Conservation (phyloP, 2,113 vertebrate species). For the Heloderma charlesbogerti region DNA sequence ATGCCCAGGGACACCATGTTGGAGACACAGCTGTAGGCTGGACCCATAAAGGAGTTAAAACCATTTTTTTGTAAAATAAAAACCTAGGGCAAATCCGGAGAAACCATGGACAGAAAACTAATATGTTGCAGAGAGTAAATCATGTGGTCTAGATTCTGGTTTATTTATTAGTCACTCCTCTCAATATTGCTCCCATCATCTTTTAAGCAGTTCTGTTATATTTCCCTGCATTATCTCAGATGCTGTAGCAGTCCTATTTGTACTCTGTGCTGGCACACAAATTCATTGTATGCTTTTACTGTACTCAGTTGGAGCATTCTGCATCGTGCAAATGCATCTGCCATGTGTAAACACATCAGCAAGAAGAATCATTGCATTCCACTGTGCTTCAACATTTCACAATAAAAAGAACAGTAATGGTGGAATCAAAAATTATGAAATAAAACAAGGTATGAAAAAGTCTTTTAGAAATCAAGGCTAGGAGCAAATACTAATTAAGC, state of each 20-base stretch:
- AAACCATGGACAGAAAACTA: not conserved
- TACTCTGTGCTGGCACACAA: not conserved
- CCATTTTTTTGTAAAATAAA: not conserved
- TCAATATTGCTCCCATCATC: slow-evolving; percentile 17
- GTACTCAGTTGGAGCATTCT: not conserved
- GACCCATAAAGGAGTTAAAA: not conserved
- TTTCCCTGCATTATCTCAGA: not conserved
- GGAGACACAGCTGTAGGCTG: not conserved
- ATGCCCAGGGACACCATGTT: too few relatives aligned
- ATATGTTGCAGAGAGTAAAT: not conserved
- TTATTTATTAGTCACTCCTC: not conserved
- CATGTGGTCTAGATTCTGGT: not conserved
- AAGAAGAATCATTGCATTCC: not conserved
- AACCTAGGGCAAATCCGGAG: not conserved
- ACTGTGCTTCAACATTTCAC: not conserved
- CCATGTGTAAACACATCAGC: not conserved
- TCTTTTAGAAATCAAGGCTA: not conserved
- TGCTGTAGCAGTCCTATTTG: not conserved
- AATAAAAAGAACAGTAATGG: not conserved
- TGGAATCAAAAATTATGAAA: not conserved
- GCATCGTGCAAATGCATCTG: not conserved
- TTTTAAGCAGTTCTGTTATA: not conserved
- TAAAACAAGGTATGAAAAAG: not conserved
- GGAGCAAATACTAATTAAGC: not conserved
- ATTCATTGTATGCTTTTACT: slow-evolving; percentile 2